Evolutionary conservation across 1,140 invertebrate genomes (phyloP).

Genomic region (Drosophila santomea): DNA sequence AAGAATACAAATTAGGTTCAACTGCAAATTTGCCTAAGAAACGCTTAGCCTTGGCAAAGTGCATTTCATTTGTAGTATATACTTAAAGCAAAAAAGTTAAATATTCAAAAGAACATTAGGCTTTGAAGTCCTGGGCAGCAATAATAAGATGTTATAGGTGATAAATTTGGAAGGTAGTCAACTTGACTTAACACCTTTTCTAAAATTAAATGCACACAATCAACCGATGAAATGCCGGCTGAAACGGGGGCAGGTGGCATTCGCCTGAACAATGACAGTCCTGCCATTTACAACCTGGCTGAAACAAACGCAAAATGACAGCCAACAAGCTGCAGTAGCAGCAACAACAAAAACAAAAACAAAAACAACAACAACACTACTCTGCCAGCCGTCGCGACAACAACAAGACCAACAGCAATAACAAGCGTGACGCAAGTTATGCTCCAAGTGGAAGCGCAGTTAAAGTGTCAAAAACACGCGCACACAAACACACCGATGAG

Average conservation of each 20-base stretch:
- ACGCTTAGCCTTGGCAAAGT: not conserved
- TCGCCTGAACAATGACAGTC: constrained; percentile 57
- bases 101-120: not conserved
- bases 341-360: constrained; percentile 16
- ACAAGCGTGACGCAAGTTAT: constrained; percentile 59
- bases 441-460: constrained; percentile 61
- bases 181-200: constrained; percentile 1
- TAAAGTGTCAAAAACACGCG: constrained; percentile 78
- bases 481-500: constrained; percentile 32
- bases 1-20: constrained; percentile 31
- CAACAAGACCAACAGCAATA: constrained; percentile 41
- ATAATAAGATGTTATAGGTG: too few species aligned
- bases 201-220: constrained; percentile 58
- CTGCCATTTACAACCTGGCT: constrained; percentile 69
- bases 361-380: constrained; percentile 7
- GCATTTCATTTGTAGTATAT: not conserved
- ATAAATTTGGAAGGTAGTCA: not conserved
- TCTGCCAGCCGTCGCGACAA: constrained; percentile 37
- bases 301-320: constrained; percentile 76
- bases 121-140: too few species aligned
- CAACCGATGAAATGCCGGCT: constrained; percentile 9
- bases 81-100: not conserved
- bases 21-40: constrained; percentile 13
- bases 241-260: not conserved
- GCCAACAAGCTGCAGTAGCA: constrained; percentile 60